A percentile compares a stretch with the other conserved stretches of the same genome.
Evolutionary conservation across 2,888 invertebrate species (phyloP).

Genomic region (Pristionchus mayeri): DNA sequence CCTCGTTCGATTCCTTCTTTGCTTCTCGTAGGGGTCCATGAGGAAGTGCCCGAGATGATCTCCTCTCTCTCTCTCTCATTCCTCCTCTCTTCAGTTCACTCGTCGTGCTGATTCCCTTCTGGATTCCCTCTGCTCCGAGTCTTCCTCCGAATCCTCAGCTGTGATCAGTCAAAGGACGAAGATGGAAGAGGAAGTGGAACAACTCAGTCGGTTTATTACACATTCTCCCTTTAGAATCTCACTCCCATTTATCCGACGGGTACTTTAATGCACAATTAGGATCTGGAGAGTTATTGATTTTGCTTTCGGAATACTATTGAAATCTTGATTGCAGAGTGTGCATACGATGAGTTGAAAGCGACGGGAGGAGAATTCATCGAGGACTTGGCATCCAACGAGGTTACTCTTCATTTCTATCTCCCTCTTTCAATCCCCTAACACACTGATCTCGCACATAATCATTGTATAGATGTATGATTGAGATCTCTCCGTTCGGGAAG

Average conservation of each 20-base stretch:
- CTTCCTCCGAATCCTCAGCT: conserved; percentile 73
- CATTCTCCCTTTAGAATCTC: neutral
- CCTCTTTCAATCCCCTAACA: no score
- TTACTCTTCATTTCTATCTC: neutral
- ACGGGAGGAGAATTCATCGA: conserved; percentile 52
- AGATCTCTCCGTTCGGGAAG: conserved; percentile 74
- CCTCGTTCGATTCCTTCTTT: conserved; percentile 74
- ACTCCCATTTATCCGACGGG: no score
- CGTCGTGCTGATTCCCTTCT: conserved; percentile 76
- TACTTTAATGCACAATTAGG: no score
- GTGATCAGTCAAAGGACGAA: conserved; percentile 76
- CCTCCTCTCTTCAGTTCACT: conserved; percentile 74
- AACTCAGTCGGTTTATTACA: conserved; percentile 76
- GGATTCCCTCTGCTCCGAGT: conserved; percentile 77
- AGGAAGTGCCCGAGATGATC: no score
- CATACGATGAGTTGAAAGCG: conserved; percentile 53
- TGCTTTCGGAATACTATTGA: neutral
- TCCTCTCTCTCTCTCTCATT: no score
- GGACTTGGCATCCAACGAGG: conserved; percentile 53
- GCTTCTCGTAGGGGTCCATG: no score
- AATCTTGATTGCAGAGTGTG: conserved; percentile 49
- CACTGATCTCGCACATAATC: no score
- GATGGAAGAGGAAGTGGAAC: conserved; percentile 77
- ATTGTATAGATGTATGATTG: no score
- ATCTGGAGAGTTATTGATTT: no score